Evolutionary conservation across 2,797 vertebrate genomes (phyloP), one percentile per base, ranked within the genome.

Genomic region (Babyrousa celebensis): DNA sequence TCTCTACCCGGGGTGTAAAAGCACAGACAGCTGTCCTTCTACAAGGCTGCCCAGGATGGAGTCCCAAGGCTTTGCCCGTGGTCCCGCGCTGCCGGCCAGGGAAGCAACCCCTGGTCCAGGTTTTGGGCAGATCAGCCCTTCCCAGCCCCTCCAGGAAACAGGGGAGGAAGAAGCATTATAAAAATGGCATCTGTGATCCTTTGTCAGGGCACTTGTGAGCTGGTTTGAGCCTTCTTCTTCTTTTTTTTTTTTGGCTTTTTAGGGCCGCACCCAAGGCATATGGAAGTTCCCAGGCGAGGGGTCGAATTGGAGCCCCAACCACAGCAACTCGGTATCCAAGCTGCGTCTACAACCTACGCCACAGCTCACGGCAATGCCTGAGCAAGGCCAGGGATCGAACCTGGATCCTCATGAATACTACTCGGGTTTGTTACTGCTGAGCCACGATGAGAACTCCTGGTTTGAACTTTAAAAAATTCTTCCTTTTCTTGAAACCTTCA

Each of bases 11-110:
- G 67, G 87, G 86, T 36, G 91, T 74, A 27, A 58, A 96, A 94
- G 67, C 0, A 7, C 95, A 91, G 75, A 92, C 88, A 74, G 77
- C 91, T 72, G 91, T 84, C 9, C 0, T 95, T 97, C 97, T 88
- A 91, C 93, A 96, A 97, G 94, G 74, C 74, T 83, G 79, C 96
- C 92, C 96, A 87, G 86, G 77, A 94, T n/a, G 0, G 68, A 96
- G 94, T 70, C 84, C 96, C 75, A 87, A 96, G 89, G 89, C 96
- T 95, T 3, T 48, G 40, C 72, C 95, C 96, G 80, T 87, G 20
- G 5, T 70, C 96, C 84, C 54, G 52, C 71, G 9, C 2, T 5
- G 0, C 5, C 1, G 1, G 63, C 12, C 48, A n/a, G 3, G 0
- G 15, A 71, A 18, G 36, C 43, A 56, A 14, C 12, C 25, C 4